Evolutionary conservation across 2,113 vertebrate species (phyloP).

Genomic region (Rhipidura dahli): DNA sequence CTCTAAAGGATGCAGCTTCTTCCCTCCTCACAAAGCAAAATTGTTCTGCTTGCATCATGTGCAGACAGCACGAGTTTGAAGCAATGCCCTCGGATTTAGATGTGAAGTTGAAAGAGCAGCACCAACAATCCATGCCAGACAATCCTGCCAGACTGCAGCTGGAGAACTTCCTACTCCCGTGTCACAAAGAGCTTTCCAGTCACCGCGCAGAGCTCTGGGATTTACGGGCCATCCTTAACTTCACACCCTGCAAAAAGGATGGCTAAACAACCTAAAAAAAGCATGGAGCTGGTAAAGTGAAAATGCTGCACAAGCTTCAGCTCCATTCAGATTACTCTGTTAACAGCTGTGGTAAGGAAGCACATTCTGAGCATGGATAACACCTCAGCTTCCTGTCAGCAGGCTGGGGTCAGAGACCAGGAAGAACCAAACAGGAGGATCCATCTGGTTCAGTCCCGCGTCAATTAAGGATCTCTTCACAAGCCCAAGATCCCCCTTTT

Average conservation of each 20-base stretch:
- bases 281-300: background rate
- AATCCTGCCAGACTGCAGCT: background rate
- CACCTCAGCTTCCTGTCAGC: background rate
- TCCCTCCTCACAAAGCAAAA: background rate
- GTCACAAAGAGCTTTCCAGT: background rate
- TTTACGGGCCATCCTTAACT: background rate
- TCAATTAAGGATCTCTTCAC: background rate
- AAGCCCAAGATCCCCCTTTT: background rate
- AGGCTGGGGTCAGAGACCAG: background rate
- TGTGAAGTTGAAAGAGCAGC: background rate
- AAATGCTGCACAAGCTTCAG: background rate
- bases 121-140: background rate
- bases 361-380: background rate
- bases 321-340: background rate
- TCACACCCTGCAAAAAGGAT: background rate
- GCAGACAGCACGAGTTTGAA: background rate
- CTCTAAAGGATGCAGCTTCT: background rate
- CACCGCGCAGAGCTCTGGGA: background rate
- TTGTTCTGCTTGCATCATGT: background rate
- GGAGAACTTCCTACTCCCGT: background rate
- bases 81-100: background rate
- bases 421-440: background rate
- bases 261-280: background rate
- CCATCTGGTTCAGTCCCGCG: accelerated
- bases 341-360: background rate